Evolutionary conservation across 2,797 vertebrate species (phyloP).

Genomic region (Argyrosomus regius): DNA sequence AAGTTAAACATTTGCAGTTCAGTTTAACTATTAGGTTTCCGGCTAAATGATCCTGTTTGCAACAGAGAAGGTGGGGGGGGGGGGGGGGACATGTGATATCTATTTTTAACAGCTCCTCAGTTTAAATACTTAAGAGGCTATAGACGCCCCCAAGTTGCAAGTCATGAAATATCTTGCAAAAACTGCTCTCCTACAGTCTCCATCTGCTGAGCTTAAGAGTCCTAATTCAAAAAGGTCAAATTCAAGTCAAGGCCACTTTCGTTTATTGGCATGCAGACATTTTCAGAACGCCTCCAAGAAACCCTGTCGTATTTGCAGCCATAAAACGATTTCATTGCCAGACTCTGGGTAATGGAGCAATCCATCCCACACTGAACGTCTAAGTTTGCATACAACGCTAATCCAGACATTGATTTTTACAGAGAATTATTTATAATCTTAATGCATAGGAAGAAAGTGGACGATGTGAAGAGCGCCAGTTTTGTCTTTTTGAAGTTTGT

Average conservation of each 20-base stretch:
- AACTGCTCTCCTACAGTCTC: conserved; percentile 22
- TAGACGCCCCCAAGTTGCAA: conserved; percentile 34
- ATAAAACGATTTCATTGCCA: conserved; percentile 58
- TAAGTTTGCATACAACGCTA: conserved; percentile 59
- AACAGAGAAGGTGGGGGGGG: not conserved
- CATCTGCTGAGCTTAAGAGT: conserved; percentile 58
- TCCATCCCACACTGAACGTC: conserved; percentile 57
- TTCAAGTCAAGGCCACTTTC: conserved; percentile 75
- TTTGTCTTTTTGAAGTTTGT: conserved; percentile 9
- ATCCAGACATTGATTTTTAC: conserved; percentile 57
- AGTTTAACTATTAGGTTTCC: conserved; percentile 60
- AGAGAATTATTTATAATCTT: conserved; percentile 46
- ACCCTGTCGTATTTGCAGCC: conserved; percentile 57
- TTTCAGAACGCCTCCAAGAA: conserved; percentile 58
- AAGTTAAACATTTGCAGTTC: conserved; percentile 58
- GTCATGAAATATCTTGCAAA: conserved; percentile 50
- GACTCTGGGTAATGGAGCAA: conserved; percentile 64
- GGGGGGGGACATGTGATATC: conserved; percentile 25
- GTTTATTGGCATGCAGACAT: conserved; percentile 69
- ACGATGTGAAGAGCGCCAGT: not conserved
- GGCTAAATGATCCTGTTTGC: conserved; percentile 4
- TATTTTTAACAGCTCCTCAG: conserved; percentile 44
- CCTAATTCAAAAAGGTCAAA: conserved; percentile 70
- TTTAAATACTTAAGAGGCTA: conserved; percentile 42
- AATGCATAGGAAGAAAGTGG: conserved; percentile 11